Conservation (phyloP, 2,113 vertebrate species). For the Chionomys nivalis region DNA sequence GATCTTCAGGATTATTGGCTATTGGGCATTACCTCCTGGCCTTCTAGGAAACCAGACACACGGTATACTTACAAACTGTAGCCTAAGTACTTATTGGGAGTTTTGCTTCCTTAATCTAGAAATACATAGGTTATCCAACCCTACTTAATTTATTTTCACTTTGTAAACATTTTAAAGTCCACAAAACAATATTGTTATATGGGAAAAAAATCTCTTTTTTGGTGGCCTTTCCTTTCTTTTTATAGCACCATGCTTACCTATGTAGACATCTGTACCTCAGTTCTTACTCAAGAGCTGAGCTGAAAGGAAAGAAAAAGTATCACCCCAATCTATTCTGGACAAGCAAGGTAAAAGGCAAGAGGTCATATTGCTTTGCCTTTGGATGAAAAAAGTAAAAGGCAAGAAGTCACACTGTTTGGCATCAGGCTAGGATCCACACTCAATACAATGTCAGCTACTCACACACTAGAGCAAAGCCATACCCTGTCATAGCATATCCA, state of each 20-base stretch:
- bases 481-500: neutral
- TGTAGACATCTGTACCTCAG: neutral
- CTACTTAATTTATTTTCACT: neutral
- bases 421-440: neutral
- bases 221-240: neutral
- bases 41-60: neutral
- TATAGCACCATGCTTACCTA: neutral
- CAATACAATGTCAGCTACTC: neutral
- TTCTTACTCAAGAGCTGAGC: neutral
- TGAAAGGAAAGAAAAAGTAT: neutral
- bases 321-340: neutral
- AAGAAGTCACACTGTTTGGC: neutral
- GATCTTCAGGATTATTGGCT: neutral
- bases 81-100: neutral
- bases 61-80: neutral
- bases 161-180: neutral
- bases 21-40: too few species aligned
- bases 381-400: neutral
- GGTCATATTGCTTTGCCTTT: neutral
- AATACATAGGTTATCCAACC: neutral
- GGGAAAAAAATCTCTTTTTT: neutral
- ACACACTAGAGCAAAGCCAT: neutral
- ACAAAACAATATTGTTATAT: neutral
- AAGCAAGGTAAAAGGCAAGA: neutral
- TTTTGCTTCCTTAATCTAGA: neutral